Evolutionary conservation across 1,140 invertebrate species (phyloP).

Genomic region (Armadillidium nasatum): DNA sequence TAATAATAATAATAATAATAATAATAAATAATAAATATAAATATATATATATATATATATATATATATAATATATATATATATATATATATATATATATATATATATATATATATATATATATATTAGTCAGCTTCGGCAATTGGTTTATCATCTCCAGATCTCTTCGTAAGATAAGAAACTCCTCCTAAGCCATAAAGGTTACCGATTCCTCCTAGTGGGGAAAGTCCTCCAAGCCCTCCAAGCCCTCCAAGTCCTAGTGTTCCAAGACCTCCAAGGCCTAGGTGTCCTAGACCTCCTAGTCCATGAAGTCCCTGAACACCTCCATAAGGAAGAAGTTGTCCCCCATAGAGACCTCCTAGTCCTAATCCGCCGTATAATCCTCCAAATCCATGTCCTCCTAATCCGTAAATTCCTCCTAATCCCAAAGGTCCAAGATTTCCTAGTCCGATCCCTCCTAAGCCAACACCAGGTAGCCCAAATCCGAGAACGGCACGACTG

Average conservation of each 20-base stretch:
- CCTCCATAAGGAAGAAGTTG: not conserved
- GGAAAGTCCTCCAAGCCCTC: not conserved
- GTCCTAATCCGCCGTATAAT: not conserved
- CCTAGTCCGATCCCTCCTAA: not conserved
- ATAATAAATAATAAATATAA: not conserved
- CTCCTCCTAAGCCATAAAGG: constrained; percentile 7
- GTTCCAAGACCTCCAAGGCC: not conserved
- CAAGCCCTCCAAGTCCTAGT: not conserved
- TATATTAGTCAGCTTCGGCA: not conserved
- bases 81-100: constrained; percentile 15
- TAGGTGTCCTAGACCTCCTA: not conserved
- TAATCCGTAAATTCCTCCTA: not conserved
- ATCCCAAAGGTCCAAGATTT: not conserved
- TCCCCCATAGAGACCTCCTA: not conserved
- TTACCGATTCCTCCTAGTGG: not conserved
- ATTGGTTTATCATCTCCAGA: not conserved
- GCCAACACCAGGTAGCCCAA: not conserved
- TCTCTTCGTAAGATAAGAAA: not conserved
- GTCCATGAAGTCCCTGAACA: not conserved
- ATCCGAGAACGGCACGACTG: no score
- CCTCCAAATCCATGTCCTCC: not conserved
- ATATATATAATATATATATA: constrained; percentile 15
- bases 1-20: no score
- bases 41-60: constrained; percentile 10
- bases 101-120: constrained; percentile 15